Evolutionary conservation across 2,888 invertebrate genomes (phyloP).

Genomic region (Philonicus albiceps): DNA sequence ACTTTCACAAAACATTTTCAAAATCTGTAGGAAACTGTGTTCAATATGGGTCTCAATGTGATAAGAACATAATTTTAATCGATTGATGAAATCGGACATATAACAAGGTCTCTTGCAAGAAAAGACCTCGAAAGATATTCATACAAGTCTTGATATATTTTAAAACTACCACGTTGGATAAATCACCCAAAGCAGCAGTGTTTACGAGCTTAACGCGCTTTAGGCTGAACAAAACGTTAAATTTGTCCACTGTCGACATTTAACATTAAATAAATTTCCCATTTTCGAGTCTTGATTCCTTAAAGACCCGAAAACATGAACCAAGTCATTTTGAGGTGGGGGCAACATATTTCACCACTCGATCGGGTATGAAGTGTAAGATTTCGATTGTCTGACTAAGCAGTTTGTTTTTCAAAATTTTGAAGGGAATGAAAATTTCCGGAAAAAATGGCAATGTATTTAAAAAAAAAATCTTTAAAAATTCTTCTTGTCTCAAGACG

Average conservation of each 20-base stretch:
- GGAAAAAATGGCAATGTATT: background rate
- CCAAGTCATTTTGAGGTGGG: background rate
- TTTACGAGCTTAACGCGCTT: constrained; percentile 5
- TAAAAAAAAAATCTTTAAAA: background rate
- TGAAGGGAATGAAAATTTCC: background rate
- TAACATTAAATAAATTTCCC: constrained; percentile 18
- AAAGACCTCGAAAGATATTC: background rate
- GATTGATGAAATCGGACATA: constrained; percentile 2
- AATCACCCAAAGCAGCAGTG: background rate
- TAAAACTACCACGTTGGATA: background rate
- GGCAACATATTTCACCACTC: background rate
- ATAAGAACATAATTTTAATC: constrained; percentile 13
- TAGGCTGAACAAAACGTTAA: constrained; percentile 6
- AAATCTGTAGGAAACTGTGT: background rate
- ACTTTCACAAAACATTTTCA: background rate
- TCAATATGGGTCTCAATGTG: background rate
- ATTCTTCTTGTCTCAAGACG: background rate
- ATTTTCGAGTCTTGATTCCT: background rate
- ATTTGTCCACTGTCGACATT: constrained; percentile 10
- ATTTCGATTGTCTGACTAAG: background rate
- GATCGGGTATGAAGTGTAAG: background rate
- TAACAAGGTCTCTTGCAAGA: background rate
- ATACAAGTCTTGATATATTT: background rate
- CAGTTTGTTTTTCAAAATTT: background rate
- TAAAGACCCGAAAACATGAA: background rate